Percentiles rank a stretch among this genome's conserved stretches.
Conservation (phyloP, 1,140 invertebrate species). For the Araneus ventricosus region DNA sequence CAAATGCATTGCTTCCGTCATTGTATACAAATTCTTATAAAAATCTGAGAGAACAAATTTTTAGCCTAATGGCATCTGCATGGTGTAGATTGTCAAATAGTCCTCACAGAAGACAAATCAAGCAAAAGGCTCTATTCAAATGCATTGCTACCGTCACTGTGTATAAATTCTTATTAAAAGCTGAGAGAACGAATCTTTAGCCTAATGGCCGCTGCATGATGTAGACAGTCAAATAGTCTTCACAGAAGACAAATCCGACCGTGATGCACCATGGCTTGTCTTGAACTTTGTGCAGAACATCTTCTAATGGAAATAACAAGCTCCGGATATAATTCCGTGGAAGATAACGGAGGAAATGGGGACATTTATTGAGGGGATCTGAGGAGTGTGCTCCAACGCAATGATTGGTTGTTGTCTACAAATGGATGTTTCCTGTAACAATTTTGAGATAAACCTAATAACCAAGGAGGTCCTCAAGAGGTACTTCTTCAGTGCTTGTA, state of each 20-base stretch:
- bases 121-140: too few species aligned
- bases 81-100: too few species aligned
- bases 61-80: too few species aligned
- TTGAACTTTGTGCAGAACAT: not conserved
- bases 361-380: slow-evolving; percentile 11
- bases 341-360: slow-evolving; percentile 26
- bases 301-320: not conserved
- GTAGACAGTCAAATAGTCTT: too few species aligned
- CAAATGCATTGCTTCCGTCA: too few species aligned
- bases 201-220: too few species aligned
- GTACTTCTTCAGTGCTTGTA: not conserved
- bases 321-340: not conserved
- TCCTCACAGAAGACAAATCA: too few species aligned
- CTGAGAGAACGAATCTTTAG: too few species aligned
- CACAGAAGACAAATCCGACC: not conserved
- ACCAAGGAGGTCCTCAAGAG: not conserved
- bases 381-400: not conserved
- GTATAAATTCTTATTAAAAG: too few species aligned
- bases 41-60: too few species aligned
- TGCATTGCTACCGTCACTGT: too few species aligned
- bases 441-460: not conserved
- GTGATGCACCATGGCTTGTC: not conserved
- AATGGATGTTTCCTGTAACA: not conserved
- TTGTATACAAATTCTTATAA: too few species aligned
- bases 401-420: slow-evolving; percentile 40